Evolutionary conservation across 2,113 vertebrate species (phyloP).

Genomic region (Lota lota): DNA sequence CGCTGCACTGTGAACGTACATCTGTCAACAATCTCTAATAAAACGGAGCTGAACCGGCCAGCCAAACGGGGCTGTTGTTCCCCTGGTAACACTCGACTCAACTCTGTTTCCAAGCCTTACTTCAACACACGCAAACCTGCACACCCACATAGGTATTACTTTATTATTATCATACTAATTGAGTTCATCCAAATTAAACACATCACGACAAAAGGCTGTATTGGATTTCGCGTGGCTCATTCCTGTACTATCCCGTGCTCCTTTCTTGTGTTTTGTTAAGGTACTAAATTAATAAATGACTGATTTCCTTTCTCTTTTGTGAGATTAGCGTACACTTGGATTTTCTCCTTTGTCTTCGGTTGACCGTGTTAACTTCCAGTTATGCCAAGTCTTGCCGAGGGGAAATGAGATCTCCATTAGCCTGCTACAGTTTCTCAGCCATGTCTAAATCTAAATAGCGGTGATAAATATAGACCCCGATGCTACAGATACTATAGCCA

Average conservation of each 20-base stretch:
- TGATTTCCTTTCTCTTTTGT: no score
- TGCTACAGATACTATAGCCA: slow-evolving; percentile 9
- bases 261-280: no score
- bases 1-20: slow-evolving; percentile 49
- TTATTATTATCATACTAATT: no score
- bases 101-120: background rate
- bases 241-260: no score
- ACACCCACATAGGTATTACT: background rate
- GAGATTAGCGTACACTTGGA: no score
- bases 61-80: background rate
- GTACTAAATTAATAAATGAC: no score
- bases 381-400: no score
- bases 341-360: no score
- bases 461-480: background rate
- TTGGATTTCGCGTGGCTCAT: no score
- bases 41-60: slow-evolving; percentile 4
- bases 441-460: background rate
- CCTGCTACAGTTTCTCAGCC: background rate
- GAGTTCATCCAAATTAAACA: no score
- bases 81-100: background rate
- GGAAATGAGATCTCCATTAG: background rate
- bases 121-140: background rate
- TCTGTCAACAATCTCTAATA: slow-evolving; percentile 63
- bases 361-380: no score
- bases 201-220: no score